phyloP scores from a whole-genome alignment of 2,797 vertebrate species.

The Crypturellus tataupa region DNA sequence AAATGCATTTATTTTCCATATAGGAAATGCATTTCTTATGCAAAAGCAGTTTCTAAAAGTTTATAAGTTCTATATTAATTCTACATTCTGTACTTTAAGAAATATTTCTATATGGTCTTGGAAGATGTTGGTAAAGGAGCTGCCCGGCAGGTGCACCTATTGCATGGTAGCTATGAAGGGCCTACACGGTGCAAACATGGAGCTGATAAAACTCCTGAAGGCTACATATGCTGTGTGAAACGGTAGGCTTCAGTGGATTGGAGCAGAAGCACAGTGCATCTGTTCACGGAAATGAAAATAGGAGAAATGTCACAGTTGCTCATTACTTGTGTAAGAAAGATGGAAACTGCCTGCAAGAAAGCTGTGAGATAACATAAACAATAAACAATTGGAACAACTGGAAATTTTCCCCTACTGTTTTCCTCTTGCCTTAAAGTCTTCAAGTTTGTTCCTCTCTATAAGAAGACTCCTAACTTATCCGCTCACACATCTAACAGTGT shows the following conservation, averaged over 20 bases:
- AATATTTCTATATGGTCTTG: rapidly evolving
- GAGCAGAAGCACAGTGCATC: background rate
- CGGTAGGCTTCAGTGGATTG: background rate
- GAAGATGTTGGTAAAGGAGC: background rate
- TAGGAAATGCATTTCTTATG: background rate
- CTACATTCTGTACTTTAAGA: background rate
- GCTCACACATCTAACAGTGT: background rate
- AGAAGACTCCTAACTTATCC: background rate
- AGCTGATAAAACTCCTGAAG: rapidly evolving
- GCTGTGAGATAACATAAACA: background rate
- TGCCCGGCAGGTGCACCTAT: background rate
- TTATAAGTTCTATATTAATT: background rate
- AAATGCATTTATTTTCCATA: rapidly evolving
- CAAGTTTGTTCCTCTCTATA: background rate
- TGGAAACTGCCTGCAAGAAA: background rate
- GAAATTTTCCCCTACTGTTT: background rate
- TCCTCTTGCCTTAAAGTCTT: background rate
- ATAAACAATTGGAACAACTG: background rate
- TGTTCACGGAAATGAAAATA: background rate
- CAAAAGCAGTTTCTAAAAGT: background rate
- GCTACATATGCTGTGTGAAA: background rate
- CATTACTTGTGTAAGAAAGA: background rate
- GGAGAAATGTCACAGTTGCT: background rate
- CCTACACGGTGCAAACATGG: too few relatives aligned
- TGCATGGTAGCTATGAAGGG: background rate